These are phyloP conservation scores for Ptychobarbus kaznakovi DNA, from an alignment of 2,797 vertebrate species.

Conservation along the genomic window DNA sequence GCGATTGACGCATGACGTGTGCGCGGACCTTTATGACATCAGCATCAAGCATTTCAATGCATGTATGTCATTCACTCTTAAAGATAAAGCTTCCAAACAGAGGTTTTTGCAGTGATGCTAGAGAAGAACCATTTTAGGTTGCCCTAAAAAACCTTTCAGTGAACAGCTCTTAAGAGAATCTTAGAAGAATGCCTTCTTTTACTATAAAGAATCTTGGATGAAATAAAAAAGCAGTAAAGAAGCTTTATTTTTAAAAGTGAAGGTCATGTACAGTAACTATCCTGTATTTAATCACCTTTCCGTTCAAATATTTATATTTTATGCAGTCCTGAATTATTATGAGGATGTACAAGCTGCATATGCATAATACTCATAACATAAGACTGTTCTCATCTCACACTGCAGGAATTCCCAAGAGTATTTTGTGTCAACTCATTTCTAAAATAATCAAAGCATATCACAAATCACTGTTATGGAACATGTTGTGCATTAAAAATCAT, in stretches of 20 bases:
- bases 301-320: not conserved
- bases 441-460: not conserved
- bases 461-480: not conserved
- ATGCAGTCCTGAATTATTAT: not conserved
- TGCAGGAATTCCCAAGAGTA: not conserved
- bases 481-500: not conserved
- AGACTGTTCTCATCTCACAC: not conserved
- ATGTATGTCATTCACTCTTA: not conserved
- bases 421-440: not conserved
- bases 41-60: not conserved
- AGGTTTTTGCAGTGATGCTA: not conserved
- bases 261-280: not conserved
- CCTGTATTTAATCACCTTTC: not conserved
- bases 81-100: not conserved
- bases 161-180: not conserved
- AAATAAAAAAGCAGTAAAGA: not conserved
- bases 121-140: not conserved
- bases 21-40: conserved; percentile 38
- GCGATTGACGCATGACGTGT: conserved; percentile 50
- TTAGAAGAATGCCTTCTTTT: not conserved
- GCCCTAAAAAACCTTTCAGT: not conserved
- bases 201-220: not conserved
- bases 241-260: conserved; percentile 4
- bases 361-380: not conserved
- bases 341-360: not conserved